Conservation (phyloP, 2,888 invertebrate species). For the Rhaphigaster nebulosa region DNA sequence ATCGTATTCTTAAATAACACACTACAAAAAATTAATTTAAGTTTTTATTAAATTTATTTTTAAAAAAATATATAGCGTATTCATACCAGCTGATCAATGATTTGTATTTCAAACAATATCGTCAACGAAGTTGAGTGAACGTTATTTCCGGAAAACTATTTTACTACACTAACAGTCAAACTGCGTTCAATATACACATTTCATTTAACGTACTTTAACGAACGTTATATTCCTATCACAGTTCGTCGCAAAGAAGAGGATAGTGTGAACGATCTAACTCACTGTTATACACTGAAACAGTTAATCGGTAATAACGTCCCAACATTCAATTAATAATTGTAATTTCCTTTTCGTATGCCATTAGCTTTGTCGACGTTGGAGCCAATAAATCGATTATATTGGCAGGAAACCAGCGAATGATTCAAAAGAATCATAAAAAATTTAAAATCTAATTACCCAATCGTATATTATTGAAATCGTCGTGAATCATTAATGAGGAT, state of each 20-base stretch:
- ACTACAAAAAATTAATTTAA: no score
- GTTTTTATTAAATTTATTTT: not conserved
- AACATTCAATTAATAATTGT: conserved; percentile 21
- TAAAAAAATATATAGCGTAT: not conserved
- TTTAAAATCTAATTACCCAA: not conserved
- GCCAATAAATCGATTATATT: not conserved
- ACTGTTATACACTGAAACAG: not conserved
- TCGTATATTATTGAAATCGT: not conserved
- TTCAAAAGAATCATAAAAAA: not conserved
- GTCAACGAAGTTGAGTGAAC: not conserved
- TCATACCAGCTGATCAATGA: not conserved
- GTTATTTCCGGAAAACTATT: not conserved
- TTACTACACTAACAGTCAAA: not conserved
- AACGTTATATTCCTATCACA: not conserved
- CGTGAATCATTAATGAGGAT: not conserved
- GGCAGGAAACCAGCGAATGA: not conserved
- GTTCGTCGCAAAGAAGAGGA: not conserved
- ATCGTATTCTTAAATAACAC: no score
- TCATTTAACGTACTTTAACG: not conserved
- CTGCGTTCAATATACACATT: not conserved
- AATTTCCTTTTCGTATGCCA: not conserved
- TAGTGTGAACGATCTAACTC: not conserved
- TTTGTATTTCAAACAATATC: not conserved
- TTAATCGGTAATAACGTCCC: not conserved
- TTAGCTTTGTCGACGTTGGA: not conserved